Percentiles rank a stretch among this genome's conserved stretches.
Conservation (phyloP, 2,113 vertebrate genomes). For the Scatophagus argus region DNA sequence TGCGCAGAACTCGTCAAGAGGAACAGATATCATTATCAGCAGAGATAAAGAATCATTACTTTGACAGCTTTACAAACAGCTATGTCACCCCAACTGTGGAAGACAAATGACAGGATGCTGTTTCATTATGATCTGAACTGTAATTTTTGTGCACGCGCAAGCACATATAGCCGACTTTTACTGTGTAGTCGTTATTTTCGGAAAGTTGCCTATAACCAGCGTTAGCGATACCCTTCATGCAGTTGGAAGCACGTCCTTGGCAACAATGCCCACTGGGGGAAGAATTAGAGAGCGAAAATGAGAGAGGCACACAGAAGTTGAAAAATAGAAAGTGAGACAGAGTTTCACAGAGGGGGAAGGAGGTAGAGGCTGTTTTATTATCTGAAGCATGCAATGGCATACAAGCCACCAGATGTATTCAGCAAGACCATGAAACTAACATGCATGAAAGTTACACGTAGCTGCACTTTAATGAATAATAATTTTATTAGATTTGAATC, state of each 20-base stretch:
- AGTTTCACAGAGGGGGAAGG: not conserved
- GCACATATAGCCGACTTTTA: constrained; percentile 38
- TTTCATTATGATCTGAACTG: constrained; percentile 48
- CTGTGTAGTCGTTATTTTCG: constrained; percentile 47
- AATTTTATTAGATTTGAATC: constrained; percentile 27
- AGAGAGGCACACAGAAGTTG: constrained; percentile 17
- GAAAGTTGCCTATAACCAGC: constrained; percentile 43
- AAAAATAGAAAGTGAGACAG: constrained; percentile 31
- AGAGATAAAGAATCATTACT: constrained; percentile 72
- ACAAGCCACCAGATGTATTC: not conserved
- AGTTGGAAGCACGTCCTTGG: constrained; percentile 56
- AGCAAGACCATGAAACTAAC: constrained; percentile 4
- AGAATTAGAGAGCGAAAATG: constrained; percentile 8
- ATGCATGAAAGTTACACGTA: not conserved
- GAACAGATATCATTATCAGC: constrained; percentile 73
- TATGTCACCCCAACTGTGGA: constrained; percentile 48
- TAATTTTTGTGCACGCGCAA: constrained; percentile 55
- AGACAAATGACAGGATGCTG: constrained; percentile 53
- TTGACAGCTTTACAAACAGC: constrained; percentile 77
- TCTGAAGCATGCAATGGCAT: constrained; percentile 9
- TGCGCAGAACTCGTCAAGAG: constrained; percentile 39
- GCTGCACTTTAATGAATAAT: constrained; percentile 21
- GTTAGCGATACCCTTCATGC: constrained; percentile 58
- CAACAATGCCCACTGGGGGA: constrained; percentile 26
- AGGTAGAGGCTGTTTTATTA: constrained; percentile 24